Evolutionary conservation across 2,888 invertebrate genomes (phyloP).

Genomic region (Thera britannica): DNA sequence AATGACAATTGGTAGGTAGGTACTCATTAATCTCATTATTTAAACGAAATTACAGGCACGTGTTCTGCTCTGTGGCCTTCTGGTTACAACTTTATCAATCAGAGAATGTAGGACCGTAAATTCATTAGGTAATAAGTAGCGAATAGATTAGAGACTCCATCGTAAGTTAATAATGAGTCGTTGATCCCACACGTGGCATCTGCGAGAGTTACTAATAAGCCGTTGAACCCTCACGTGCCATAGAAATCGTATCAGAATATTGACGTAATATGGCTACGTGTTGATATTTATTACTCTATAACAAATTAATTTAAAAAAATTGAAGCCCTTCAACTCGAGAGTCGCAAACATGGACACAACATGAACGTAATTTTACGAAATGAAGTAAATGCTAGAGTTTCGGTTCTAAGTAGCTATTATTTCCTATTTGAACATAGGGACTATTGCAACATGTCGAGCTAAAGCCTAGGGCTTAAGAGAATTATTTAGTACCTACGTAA

Average conservation of each 20-base stretch:
- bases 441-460: slow-evolving; percentile 25
- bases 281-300: too few species aligned
- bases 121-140: slow-evolving; percentile 26
- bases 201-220: too few species aligned
- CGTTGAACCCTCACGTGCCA: too few species aligned
- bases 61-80: slow-evolving; percentile 39
- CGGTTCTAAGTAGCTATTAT: slow-evolving; percentile 5
- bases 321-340: too few species aligned
- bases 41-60: slow-evolving; percentile 35
- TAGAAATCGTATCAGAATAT: too few species aligned
- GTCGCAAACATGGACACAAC: too few species aligned
- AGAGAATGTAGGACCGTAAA: slow-evolving; percentile 50
- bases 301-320: too few species aligned
- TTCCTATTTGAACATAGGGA: background rate
- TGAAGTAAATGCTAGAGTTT: background rate
- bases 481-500: slow-evolving; percentile 17
- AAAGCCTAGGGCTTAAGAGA: slow-evolving; percentile 14
- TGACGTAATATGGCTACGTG: too few species aligned
- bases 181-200: too few species aligned
- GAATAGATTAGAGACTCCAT: slow-evolving; percentile 14
- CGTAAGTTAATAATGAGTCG: background rate
- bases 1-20: background rate
- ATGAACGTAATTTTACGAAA: background rate
- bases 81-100: slow-evolving; percentile 51
- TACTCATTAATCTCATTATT: slow-evolving; percentile 15